Conservation (phyloP, 2,113 vertebrate genomes). For the Ursus arctos region DNA sequence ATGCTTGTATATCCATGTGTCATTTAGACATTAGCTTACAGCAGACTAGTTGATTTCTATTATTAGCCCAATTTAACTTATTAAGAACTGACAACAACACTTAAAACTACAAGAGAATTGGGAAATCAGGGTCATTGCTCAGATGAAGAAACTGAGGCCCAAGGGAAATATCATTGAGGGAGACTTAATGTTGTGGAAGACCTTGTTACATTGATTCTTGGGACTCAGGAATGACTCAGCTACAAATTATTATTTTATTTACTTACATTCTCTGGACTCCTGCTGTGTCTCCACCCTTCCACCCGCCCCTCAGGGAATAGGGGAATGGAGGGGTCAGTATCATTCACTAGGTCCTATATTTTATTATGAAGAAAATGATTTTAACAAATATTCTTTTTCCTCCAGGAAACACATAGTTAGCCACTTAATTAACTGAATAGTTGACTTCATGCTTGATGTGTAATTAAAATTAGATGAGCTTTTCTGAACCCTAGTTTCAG, state of each 20-base stretch:
- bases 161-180: not conserved
- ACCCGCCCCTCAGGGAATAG: not conserved
- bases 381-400: slow-evolving; percentile 9
- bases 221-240: not conserved
- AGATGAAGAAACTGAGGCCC: slow-evolving; percentile 30
- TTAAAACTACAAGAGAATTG: slow-evolving; percentile 3
- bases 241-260: slow-evolving; percentile 18
- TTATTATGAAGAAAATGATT: slow-evolving; percentile 30
- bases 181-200: not conserved
- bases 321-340: not conserved
- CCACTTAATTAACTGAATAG: slow-evolving; percentile 36
- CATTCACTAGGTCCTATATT: not conserved
- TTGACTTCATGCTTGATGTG: not conserved
- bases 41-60: not conserved
- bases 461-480: not conserved
- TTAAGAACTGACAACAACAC: slow-evolving; percentile 6
- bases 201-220: not conserved
- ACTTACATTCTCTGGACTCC: not conserved
- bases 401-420: slow-evolving; percentile 28
- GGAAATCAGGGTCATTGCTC: not conserved
- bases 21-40: not conserved
- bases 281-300: no score
- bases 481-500: not conserved
- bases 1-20: not conserved
- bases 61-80: slow-evolving; percentile 23